These are phyloP conservation scores for Psilopogon haemacephalus DNA, from an alignment of 2,113 vertebrate species.

Conservation along the genomic window DNA sequence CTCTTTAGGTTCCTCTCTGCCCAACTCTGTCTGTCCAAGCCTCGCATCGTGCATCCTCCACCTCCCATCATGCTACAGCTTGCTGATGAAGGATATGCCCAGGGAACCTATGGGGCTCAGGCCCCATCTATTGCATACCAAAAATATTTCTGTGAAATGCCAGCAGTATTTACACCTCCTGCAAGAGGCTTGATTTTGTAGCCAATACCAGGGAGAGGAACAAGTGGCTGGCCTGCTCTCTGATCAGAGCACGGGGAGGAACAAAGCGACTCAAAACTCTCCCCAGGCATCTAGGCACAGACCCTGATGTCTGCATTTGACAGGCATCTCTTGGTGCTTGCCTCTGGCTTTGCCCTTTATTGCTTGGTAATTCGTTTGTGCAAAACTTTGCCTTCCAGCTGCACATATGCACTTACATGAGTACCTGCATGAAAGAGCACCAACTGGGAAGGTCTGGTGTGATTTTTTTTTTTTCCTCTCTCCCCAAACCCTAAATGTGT, in stretches of 20 bases:
- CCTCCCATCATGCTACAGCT: background rate
- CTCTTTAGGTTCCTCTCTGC: too few relatives aligned
- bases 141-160: background rate
- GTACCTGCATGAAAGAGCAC: background rate
- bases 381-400: background rate
- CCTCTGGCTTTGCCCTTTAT: background rate
- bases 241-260: background rate
- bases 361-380: background rate
- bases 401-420: background rate
- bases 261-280: background rate
- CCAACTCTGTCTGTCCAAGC: too few relatives aligned
- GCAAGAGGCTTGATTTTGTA: background rate
- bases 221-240: background rate
- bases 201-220: background rate
- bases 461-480: background rate
- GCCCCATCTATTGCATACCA: fast-evolving
- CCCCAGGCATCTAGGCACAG: background rate
- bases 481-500: background rate
- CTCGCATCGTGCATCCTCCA: background rate
- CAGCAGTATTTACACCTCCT: background rate
- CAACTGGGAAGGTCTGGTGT: background rate
- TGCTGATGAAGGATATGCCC: background rate
- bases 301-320: background rate
- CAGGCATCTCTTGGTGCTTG: background rate
- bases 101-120: background rate